Evolutionary conservation across 2,888 invertebrate genomes (phyloP).

Genomic region (Drosophila mettleri): DNA sequence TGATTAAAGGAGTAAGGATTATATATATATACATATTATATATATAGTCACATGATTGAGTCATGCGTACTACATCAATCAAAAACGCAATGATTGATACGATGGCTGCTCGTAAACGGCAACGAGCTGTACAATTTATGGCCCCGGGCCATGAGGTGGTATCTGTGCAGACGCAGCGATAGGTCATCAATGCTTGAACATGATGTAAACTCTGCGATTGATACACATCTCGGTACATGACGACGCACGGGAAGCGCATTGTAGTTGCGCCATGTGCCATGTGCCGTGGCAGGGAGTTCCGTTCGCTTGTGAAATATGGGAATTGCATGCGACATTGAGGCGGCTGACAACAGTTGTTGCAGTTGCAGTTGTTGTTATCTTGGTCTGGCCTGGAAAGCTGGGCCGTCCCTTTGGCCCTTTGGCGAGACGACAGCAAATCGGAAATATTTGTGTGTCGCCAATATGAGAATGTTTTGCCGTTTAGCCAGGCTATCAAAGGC

Average conservation of each 20-base stretch:
- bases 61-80: too few relatives aligned
- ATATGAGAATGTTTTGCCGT: conserved; percentile 61
- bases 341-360: conserved; percentile 25
- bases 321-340: conserved; percentile 56
- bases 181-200: conserved; percentile 55
- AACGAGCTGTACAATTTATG: background rate
- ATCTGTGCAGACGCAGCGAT: conserved; percentile 14
- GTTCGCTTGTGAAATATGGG: conserved; percentile 52
- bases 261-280: conserved; percentile 8
- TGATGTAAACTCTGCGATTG: conserved; percentile 66
- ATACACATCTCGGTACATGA: conserved; percentile 61
- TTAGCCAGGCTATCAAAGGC: conserved; percentile 58
- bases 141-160: background rate
- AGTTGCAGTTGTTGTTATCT: conserved; percentile 37
- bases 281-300: conserved; percentile 25
- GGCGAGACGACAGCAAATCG: conserved; percentile 51
- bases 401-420: conserved; percentile 8
- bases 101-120: background rate
- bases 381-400: conserved; percentile 35
- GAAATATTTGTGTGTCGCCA: conserved; percentile 77
- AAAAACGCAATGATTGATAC: background rate
- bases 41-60: too few relatives aligned
- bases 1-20: too few relatives aligned
- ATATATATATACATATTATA: too few relatives aligned
- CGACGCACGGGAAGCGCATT: conserved; percentile 12